Evolutionary conservation across 2,797 vertebrate genomes (phyloP).

Genomic region (Xenentodon cancila): DNA sequence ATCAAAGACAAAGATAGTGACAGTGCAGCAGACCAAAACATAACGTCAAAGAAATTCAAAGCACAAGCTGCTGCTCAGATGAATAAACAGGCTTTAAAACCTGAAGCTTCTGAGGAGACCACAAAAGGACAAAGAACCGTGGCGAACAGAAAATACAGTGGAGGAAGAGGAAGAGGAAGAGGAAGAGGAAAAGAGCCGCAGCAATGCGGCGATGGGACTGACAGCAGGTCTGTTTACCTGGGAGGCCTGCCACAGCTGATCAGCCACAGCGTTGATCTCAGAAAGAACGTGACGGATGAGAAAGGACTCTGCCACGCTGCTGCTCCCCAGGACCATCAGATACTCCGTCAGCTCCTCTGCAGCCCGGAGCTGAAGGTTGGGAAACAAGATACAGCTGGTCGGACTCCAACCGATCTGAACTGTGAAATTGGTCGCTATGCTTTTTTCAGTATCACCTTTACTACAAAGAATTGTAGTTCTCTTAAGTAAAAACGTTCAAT

Average conservation of each 20-base stretch:
- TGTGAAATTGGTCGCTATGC: too few relatives aligned
- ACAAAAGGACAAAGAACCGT: neutral
- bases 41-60: neutral
- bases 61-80: neutral
- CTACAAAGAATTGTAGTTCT: too few relatives aligned
- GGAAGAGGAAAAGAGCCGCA: neutral
- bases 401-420: too few relatives aligned
- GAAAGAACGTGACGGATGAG: slow-evolving; percentile 83
- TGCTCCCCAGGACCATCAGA: slow-evolving; percentile 83
- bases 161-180: too few relatives aligned
- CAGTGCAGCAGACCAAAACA: neutral
- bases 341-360: slow-evolving; percentile 63
- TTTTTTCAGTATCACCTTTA: too few relatives aligned
- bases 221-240: slow-evolving; percentile 78
- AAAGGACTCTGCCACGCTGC: slow-evolving; percentile 76
- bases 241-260: slow-evolving; percentile 77
- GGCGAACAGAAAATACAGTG: neutral
- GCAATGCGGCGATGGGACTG: slow-evolving; percentile 5
- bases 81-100: neutral
- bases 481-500: too few relatives aligned
- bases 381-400: neutral
- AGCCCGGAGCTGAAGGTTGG: slow-evolving; percentile 12
- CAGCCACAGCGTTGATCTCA: slow-evolving; percentile 80
- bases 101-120: slow-evolving; percentile 7
- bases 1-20: neutral